Percentiles rank a stretch among this genome's conserved stretches.
Conservation (phyloP, 2,113 vertebrate genomes). For the Turnix velox region DNA sequence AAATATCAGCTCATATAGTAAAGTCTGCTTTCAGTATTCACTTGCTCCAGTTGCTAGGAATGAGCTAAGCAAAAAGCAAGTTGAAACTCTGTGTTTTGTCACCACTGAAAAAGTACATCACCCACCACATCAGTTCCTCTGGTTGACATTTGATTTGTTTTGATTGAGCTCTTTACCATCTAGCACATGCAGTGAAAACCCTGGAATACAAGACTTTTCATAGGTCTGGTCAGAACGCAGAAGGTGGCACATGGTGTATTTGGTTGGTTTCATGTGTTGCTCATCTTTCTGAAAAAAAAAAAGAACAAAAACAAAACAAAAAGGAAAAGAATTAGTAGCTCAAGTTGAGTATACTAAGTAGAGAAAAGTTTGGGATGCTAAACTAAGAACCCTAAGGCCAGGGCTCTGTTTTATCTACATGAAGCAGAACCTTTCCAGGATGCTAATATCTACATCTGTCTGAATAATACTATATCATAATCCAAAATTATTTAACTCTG, state of each 20-base stretch:
- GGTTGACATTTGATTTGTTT: background rate
- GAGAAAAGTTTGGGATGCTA: background rate
- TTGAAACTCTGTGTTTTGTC: background rate
- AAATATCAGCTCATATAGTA: background rate
- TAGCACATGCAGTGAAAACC: background rate
- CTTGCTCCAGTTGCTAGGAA: background rate
- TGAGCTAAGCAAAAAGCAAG: background rate
- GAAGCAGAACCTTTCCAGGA: background rate
- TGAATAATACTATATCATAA: background rate
- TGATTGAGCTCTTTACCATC: background rate
- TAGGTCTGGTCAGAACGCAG: background rate
- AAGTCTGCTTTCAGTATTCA: background rate
- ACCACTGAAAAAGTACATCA: background rate
- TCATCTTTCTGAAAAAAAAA: background rate
- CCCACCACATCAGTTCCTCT: background rate
- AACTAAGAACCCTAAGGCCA: background rate
- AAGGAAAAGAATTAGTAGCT: background rate
- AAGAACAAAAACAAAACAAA: background rate
- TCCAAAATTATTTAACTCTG: background rate
- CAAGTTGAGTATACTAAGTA: accelerated
- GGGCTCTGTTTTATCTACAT: background rate
- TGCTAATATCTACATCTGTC: background rate
- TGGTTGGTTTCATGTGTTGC: background rate
- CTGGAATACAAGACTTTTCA: background rate
- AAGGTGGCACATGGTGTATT: background rate